Conservation (phyloP, 2,113 vertebrate species). For the Candoia aspera region DNA sequence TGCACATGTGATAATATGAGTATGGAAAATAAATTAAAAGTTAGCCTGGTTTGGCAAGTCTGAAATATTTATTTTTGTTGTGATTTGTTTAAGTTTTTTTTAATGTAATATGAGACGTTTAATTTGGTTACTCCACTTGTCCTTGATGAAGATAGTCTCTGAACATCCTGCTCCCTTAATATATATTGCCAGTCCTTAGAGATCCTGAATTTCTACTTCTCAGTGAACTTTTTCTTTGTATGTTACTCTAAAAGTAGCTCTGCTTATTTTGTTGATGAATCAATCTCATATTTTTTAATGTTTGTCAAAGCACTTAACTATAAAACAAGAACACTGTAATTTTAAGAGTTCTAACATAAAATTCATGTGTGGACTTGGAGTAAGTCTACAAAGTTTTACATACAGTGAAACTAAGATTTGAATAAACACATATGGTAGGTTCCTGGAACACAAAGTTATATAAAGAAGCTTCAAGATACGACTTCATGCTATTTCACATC, state of each 20-base stretch:
- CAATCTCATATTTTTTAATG: neutral
- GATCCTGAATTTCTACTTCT: neutral
- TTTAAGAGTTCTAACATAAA: constrained; percentile 2
- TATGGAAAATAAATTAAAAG: too few relatives aligned
- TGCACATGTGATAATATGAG: too few relatives aligned
- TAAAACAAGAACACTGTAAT: neutral
- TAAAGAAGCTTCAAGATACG: neutral
- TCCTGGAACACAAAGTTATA: neutral
- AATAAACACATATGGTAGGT: neutral
- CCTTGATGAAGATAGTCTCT: neutral
- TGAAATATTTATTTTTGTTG: neutral
- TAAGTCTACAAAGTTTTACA: neutral
- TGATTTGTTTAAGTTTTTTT: neutral
- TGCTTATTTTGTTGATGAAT: neutral
- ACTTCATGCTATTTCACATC: neutral
- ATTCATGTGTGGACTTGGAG: neutral
- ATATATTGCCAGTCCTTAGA: neutral
- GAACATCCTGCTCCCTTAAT: neutral
- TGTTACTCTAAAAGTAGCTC: neutral
- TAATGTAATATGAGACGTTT: neutral
- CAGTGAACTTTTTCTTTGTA: neutral
- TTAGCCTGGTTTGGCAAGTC: too few relatives aligned
- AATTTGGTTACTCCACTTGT: constrained; percentile 10
- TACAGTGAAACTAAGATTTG: neutral
- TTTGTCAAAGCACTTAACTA: neutral